Evolutionary conservation across 2,888 invertebrate genomes (phyloP).

Genomic region (Mimachlamys varia): DNA sequence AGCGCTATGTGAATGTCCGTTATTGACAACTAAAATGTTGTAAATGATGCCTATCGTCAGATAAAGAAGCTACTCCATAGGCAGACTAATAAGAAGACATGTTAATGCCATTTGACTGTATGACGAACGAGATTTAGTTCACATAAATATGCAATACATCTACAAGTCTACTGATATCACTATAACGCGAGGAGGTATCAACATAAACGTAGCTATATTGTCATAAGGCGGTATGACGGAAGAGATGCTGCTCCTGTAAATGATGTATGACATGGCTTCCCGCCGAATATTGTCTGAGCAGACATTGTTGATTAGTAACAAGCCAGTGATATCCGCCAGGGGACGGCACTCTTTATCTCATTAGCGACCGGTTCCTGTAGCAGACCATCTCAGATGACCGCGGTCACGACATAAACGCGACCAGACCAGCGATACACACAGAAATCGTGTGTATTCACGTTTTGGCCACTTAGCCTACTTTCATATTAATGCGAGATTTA

Average conservation of each 20-base stretch:
- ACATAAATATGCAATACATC: slow-evolving; percentile 1
- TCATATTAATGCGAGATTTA: slow-evolving; percentile 32
- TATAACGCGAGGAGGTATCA: background rate
- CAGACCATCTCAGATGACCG: slow-evolving; percentile 41
- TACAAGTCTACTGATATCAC: background rate
- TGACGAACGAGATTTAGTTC: background rate
- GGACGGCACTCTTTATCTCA: background rate
- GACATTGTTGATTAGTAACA: background rate
- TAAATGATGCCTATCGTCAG: background rate
- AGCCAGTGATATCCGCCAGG: slow-evolving; percentile 5
- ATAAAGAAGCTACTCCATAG: background rate
- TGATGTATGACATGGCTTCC: background rate
- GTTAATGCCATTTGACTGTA: background rate
- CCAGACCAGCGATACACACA: background rate
- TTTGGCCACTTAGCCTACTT: slow-evolving; percentile 11
- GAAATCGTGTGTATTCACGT: background rate
- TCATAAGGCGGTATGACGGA: background rate
- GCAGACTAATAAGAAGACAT: background rate
- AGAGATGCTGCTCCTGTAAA: background rate
- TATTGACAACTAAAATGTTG: background rate
- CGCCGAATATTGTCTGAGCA: background rate
- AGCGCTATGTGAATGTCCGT: background rate
- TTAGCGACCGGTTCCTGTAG: background rate
- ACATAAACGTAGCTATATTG: background rate
- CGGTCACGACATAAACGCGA: slow-evolving; percentile 37